phyloP scores from a whole-genome alignment of 2,797 vertebrate species.

The Dryobates pubescens region DNA sequence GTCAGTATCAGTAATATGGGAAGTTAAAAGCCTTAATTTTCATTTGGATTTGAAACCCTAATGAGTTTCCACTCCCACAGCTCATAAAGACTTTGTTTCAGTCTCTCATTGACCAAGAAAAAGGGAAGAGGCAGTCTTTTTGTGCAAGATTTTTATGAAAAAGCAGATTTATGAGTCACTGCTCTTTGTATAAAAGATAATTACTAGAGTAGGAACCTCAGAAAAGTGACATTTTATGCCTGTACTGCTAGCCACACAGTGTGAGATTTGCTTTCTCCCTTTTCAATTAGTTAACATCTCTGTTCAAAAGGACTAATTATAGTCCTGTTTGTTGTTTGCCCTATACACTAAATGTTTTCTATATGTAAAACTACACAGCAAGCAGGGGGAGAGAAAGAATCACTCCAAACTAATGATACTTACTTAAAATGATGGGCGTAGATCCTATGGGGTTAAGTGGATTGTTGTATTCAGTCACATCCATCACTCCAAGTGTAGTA shows the following conservation, averaged over 20 bases:
- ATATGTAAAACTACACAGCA: neutral
- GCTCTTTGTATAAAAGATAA: constrained; percentile 42
- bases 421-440: constrained; percentile 10
- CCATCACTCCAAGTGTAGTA: neutral
- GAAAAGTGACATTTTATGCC: constrained; percentile 25
- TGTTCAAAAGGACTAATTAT: constrained; percentile 42
- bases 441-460: neutral
- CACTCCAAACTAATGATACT: neutral
- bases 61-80: constrained; percentile 45
- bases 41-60: constrained; percentile 48
- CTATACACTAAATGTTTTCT: constrained; percentile 21
- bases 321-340: neutral
- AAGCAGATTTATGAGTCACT: constrained; percentile 34
- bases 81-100: constrained; percentile 41
- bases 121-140: neutral
- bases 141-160: neutral
- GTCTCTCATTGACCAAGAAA: constrained; percentile 53
- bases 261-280: constrained; percentile 10
- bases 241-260: neutral
- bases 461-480: constrained; percentile 1
- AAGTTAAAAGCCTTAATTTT: constrained; percentile 58
- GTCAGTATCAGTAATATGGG: constrained; percentile 43
- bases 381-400: neutral
- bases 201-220: neutral
- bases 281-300: constrained; percentile 18